Evolutionary conservation across 1,140 invertebrate species (phyloP).

Genomic region (Oncopodura yosiiana): DNA sequence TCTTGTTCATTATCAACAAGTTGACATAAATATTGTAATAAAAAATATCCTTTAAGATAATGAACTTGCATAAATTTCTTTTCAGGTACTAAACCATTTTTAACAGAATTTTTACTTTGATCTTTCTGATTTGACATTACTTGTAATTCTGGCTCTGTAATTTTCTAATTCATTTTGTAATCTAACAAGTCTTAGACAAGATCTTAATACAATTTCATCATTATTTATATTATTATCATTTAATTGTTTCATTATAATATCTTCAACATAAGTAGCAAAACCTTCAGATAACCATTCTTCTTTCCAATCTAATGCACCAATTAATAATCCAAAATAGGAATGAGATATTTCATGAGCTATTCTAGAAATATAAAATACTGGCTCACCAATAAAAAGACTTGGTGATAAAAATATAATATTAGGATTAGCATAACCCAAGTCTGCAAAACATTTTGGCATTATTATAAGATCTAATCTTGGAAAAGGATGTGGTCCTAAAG

Average conservation of each 20-base stretch:
- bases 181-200: constrained; percentile 37
- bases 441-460: constrained; percentile 41
- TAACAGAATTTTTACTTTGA: constrained; percentile 35
- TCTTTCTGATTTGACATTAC: constrained; percentile 32
- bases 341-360: constrained; percentile 43
- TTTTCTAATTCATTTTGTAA: constrained; percentile 40
- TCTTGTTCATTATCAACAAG: constrained; percentile 36
- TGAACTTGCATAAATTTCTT: constrained; percentile 45
- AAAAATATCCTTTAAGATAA: constrained; percentile 44
- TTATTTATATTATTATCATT: constrained; percentile 5
- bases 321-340: constrained; percentile 43
- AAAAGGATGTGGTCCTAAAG: constrained; percentile 42
- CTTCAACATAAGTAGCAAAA: constrained; percentile 44
- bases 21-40: constrained; percentile 38
- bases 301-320: constrained; percentile 44
- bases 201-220: constrained; percentile 36
- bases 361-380: constrained; percentile 36
- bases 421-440: constrained; percentile 43
- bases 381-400: constrained; percentile 38
- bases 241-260: constrained; percentile 36
- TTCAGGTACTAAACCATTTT: constrained; percentile 44
- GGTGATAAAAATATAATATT: constrained; percentile 43
- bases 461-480: constrained; percentile 42
- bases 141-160: constrained; percentile 35
- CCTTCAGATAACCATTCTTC: constrained; percentile 47